Base-by-base conservation (phyloP, 2,888 invertebrate genomes). In the Pinctada fucata region DNA sequence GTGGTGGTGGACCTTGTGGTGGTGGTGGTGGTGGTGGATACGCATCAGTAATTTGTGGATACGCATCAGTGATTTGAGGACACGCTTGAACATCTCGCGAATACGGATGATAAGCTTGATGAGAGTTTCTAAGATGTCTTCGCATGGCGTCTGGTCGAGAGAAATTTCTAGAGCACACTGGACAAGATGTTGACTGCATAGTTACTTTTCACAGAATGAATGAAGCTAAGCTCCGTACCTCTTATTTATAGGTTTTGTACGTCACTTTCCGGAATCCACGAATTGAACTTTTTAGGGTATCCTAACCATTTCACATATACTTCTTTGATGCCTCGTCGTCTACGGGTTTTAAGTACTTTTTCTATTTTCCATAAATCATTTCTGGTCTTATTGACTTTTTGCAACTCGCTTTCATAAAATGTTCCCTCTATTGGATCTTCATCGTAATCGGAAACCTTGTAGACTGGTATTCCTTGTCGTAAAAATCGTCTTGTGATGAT, bases 271-370 rank as follows among this genome's bases (percentile, higher is more conserved):
- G 71, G 74, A 2, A 77, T 72, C 75, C 77, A 80, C 10, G 4
- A 45, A 58, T 74, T 77, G 70, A 77, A 80, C 63, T 75, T 74
- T 8, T 77, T 75, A 8, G 75, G 80, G 58, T 80, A 80, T 5
- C 74, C 80, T 0, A 63, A 49, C 80, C 75, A 80, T 68, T 75
- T 75, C 10, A 78, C 78, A 63, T 72, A 75, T 2, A 80, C 78
- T 66, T 80, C 75, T 6, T 58, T n/a, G 8, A 72, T 51, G 4
- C 78, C 80, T 45, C 65, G 2, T 16, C 67, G 50, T 47, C 48
- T 66, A 2, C 63, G 72, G n/a, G 52, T 31, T 58, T 78, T 72
- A 10, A 72, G 48, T 16, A 72, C 68, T 58, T 72, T 72, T 13
- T 72, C 72, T 4, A 77, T 51, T 65, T 77, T 77, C 72, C 71